A percentile compares a stretch with the other conserved stretches of the same genome.
These are phyloP conservation scores for Dysidea cf. avara DNA, from an alignment of 37 sponge, comb jelly and placozoan species.

Conservation along the genomic window DNA sequence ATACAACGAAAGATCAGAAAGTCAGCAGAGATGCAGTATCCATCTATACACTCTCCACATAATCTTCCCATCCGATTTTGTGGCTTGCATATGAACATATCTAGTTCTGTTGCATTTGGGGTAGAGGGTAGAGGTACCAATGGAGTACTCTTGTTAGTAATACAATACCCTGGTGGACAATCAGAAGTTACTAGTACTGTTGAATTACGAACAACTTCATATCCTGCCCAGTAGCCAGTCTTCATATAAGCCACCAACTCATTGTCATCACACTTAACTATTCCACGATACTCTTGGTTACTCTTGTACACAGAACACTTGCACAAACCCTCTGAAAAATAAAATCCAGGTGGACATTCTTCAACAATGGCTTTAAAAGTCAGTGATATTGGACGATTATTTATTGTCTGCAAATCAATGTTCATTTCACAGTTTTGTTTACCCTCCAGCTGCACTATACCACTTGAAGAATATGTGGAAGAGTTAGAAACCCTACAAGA, in stretches of 20 bases:
- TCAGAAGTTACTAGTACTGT: background rate
- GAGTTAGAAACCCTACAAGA: no score
- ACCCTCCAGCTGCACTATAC: constrained; percentile 10
- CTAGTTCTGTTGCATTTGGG: constrained; percentile 1
- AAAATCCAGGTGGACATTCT: constrained; percentile 39
- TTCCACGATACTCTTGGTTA: background rate
- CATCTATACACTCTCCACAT: no score
- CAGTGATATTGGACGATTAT: background rate
- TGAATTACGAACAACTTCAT: background rate
- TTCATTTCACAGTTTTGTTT: background rate
- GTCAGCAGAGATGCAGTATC: no score
- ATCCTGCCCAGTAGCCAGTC: constrained; percentile 57
- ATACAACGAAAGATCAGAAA: no score
- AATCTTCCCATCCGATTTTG: constrained; percentile 23
- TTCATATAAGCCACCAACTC: constrained; percentile 1
- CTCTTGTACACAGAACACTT: constrained; percentile 16
- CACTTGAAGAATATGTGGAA: no score
- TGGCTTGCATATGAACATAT: constrained; percentile 31
- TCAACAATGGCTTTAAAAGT: background rate
- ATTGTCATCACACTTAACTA: constrained; percentile 8
- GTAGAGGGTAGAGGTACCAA: constrained; percentile 6
- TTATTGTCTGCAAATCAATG: constrained; percentile 1
- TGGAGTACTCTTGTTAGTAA: background rate
- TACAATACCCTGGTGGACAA: constrained; percentile 42
- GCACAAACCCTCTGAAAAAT: background rate